Percentiles rank a stretch among this genome's conserved stretches.
These are phyloP conservation scores for Cheilosia vernalis DNA, from an alignment of 2,888 invertebrate species.

Conservation along the genomic window DNA sequence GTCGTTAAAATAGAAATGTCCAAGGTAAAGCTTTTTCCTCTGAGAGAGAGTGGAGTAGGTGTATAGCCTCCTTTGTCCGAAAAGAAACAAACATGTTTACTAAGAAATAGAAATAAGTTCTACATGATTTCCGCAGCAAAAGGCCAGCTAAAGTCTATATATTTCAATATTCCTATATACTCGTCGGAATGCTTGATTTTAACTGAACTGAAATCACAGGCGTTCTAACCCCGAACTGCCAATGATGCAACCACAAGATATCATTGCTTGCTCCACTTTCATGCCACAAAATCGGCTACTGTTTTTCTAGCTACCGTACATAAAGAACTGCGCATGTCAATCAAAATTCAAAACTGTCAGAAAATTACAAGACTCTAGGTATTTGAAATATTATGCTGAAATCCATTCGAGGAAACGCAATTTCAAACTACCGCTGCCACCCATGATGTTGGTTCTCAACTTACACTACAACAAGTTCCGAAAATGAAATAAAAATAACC, in stretches of 20 bases:
- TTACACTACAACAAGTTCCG: constrained; percentile 33
- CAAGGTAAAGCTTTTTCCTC: too few relatives aligned
- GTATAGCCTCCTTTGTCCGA: too few relatives aligned
- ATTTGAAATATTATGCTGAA: constrained; percentile 6
- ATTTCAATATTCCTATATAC: background rate
- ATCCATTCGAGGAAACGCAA: constrained; percentile 30
- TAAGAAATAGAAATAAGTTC: too few relatives aligned
- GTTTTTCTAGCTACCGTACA: constrained; percentile 18
- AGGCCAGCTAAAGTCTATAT: background rate
- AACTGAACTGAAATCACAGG: background rate
- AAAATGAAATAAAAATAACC: background rate
- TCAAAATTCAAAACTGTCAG: constrained; percentile 35
- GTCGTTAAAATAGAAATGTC: too few relatives aligned
- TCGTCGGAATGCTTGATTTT: background rate
- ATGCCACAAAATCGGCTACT: constrained; percentile 26
- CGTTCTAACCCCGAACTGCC: constrained; percentile 9
- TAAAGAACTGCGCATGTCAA: constrained; percentile 12
- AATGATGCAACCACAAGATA: constrained; percentile 17
- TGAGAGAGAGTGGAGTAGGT: too few relatives aligned
- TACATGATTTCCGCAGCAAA: too few relatives aligned
- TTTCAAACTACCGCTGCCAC: constrained; percentile 46
- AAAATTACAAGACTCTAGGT: constrained; percentile 19
- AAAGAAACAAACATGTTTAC: too few relatives aligned
- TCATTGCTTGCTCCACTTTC: constrained; percentile 10
- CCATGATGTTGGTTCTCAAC: constrained; percentile 54